Conservation (phyloP, 2,797 vertebrate genomes). For the Coregonus ussuriensis region DNA sequence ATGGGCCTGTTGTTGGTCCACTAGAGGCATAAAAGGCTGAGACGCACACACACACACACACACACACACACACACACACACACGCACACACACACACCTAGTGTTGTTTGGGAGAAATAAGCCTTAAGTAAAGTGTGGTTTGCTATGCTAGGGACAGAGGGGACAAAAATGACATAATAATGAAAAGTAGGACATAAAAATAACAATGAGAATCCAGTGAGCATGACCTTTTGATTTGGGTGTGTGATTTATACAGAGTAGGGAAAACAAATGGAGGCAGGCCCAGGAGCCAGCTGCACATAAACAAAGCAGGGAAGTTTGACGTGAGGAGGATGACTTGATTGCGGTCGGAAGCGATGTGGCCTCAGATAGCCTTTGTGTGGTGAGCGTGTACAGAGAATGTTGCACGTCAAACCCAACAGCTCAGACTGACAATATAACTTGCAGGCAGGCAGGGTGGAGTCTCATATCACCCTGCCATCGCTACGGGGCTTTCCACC, state of each 20-base stretch:
- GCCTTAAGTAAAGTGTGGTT: background rate
- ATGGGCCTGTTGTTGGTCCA: conserved; percentile 3
- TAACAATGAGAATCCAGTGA: conserved; percentile 31
- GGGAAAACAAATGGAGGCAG: conserved; percentile 47
- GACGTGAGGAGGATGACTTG: conserved; percentile 45
- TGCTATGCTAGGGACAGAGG: conserved; percentile 16
- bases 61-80: conserved; percentile 1
- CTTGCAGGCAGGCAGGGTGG: conserved; percentile 43
- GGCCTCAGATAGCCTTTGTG: conserved; percentile 63
- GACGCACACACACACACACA: background rate
- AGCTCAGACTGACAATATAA: conserved; percentile 44
- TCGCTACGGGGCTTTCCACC: conserved; percentile 53
- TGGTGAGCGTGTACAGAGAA: conserved; percentile 34
- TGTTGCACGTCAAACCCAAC: conserved; percentile 15
- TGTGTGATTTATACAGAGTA: conserved; percentile 41
- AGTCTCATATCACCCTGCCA: conserved; percentile 37
- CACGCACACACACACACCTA: background rate
- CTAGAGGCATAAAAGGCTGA: conserved; percentile 7
- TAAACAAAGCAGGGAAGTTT: conserved; percentile 46
- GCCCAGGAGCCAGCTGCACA: background rate
- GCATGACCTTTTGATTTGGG: conserved; percentile 44
- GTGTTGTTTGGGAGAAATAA: background rate
- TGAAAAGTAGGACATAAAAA: conserved; percentile 31
- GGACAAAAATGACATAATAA: conserved; percentile 38
- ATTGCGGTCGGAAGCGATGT: conserved; percentile 53